Percentiles rank a stretch among this genome's conserved stretches.
These are phyloP conservation scores for Callitettix versicolor DNA, from an alignment of 1,140 invertebrate species.

Conservation along the genomic window DNA sequence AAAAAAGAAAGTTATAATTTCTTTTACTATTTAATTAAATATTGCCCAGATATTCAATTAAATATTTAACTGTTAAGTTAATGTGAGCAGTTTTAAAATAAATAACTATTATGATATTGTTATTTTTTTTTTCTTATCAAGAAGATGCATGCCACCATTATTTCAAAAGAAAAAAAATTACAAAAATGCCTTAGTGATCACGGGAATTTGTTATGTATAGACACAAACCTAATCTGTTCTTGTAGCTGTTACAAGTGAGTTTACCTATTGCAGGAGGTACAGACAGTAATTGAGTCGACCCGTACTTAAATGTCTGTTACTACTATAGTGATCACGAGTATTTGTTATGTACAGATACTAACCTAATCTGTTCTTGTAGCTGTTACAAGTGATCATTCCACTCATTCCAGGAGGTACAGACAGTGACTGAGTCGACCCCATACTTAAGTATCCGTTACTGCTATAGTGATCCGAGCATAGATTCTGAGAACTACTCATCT, in stretches of 20 bases:
- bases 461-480: conserved; percentile 1
- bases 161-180: too few species aligned
- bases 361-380: conserved; percentile 58
- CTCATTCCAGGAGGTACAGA: conserved; percentile 48
- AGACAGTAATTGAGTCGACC: conserved; percentile 12
- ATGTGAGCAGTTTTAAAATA: too few species aligned
- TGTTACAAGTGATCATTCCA: conserved; percentile 60
- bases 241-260: conserved; percentile 63
- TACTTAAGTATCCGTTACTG: conserved; percentile 24
- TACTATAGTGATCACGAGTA: background rate
- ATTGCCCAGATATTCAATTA: too few species aligned
- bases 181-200: too few species aligned
- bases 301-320: background rate
- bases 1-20: too few species aligned
- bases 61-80: too few species aligned
- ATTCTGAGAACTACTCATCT: conserved; percentile 22
- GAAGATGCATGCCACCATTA: too few species aligned
- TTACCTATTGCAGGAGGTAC: conserved; percentile 53
- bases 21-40: too few species aligned
- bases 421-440: conserved; percentile 11
- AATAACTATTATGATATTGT: too few species aligned
- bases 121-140: background rate
- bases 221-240: conserved; percentile 50
- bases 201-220: background rate
- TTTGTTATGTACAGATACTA: conserved; percentile 27